Conservation (phyloP, 2,888 invertebrate genomes). For the Lasioglossum malachurum region DNA sequence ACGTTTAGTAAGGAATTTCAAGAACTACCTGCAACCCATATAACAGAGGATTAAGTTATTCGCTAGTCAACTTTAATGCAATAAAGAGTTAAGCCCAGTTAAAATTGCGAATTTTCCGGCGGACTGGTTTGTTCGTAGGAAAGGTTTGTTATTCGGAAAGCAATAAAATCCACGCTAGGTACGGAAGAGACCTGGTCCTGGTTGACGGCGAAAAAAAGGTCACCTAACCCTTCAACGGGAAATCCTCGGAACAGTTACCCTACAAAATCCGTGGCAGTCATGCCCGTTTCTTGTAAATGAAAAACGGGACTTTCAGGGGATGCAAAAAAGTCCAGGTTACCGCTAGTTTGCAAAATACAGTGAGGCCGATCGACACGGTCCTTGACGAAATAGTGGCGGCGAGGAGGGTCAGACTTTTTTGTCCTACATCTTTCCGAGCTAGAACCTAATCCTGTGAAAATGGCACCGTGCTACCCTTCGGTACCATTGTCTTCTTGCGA, state of each 20-base stretch:
- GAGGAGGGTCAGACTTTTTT: conserved; percentile 34
- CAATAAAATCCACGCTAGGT: conserved; percentile 39
- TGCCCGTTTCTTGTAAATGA: conserved; percentile 51
- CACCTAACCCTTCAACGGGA: conserved; percentile 54
- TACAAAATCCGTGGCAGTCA: conserved; percentile 66
- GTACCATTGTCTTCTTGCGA: background rate
- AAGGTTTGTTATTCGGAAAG: background rate
- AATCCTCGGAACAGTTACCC: conserved; percentile 69
- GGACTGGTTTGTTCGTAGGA: background rate
- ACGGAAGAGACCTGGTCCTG: conserved; percentile 6
- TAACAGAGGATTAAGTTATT: background rate
- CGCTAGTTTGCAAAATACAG: conserved; percentile 74
- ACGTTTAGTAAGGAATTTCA: too few relatives aligned
- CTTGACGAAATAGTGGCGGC: conserved; percentile 47
- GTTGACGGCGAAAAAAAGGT: conserved; percentile 32
- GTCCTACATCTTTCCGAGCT: background rate
- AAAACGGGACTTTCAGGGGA: conserved; percentile 73
- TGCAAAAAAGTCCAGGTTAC: conserved; percentile 60
- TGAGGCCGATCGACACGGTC: conserved; percentile 64
- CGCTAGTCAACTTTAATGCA: background rate
- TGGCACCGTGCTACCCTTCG: background rate
- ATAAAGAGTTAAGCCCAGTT: background rate
- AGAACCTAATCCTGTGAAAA: conserved; percentile 20
- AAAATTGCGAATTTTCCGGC: background rate
- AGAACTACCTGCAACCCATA: background rate